These are phyloP conservation scores for Lycaon pictus DNA, from an alignment of 2,113 vertebrate genomes.

Conservation along the genomic window DNA sequence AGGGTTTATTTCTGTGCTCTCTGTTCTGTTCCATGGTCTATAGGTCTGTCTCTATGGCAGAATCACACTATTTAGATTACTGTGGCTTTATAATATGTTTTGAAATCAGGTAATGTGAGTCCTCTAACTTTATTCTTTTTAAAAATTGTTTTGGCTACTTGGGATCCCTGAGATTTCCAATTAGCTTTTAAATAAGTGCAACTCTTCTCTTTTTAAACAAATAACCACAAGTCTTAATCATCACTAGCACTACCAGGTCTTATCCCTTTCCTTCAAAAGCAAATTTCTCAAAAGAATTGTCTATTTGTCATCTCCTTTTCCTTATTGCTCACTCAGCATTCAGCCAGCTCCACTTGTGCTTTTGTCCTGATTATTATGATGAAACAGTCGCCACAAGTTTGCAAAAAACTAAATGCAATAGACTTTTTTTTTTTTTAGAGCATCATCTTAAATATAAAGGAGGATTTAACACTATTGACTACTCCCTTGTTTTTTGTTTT, in stretches of 20 bases:
- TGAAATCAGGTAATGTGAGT: not conserved
- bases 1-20: not conserved
- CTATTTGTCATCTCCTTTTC: not conserved
- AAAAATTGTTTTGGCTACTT: not conserved
- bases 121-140: constrained; percentile 4
- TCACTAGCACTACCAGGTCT: not conserved
- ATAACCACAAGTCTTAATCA: not conserved
- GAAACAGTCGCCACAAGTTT: not conserved
- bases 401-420: not conserved
- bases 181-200: not conserved
- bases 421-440: not conserved
- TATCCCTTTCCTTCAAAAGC: not conserved
- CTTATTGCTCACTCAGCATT: not conserved
- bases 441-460: not conserved
- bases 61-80: not conserved
- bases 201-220: not conserved
- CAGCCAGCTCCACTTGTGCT: not conserved
- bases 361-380: constrained; percentile 13
- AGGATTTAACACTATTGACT: not conserved
- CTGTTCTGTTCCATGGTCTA: not conserved
- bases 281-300: constrained; percentile 13
- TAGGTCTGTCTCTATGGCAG: not conserved
- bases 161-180: not conserved
- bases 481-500: not conserved
- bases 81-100: not conserved